Conservation (phyloP, 1,140 invertebrate species). For the Heliconius congener region DNA sequence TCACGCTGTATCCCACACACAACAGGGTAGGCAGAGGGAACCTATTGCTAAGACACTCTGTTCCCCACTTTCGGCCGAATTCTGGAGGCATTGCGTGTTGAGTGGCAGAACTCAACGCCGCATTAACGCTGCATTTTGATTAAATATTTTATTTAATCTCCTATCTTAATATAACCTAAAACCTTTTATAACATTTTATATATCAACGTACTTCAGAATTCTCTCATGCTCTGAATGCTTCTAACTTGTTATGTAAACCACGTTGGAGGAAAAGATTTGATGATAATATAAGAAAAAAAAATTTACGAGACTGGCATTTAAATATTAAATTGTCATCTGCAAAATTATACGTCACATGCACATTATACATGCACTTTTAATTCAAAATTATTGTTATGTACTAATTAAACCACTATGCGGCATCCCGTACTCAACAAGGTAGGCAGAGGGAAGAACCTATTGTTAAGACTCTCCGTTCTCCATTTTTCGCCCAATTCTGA, state of each 20-base stretch:
- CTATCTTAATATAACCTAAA: background rate
- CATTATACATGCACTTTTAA: background rate
- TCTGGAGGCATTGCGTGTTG: no score
- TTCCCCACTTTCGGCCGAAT: no score
- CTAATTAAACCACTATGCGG: background rate
- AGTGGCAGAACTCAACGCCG: no score
- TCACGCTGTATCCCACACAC: no score
- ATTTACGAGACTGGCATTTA: background rate
- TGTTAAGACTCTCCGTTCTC: no score
- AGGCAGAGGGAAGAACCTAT: background rate
- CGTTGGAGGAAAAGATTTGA: background rate
- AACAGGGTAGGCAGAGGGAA: no score
- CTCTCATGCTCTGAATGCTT: background rate
- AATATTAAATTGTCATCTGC: background rate
- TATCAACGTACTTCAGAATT: background rate
- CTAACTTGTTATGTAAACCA: conserved; percentile 5
- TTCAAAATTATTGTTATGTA: background rate
- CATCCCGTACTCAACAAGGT: background rate
- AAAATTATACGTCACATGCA: background rate
- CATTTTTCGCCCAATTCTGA: no score
- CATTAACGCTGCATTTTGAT: background rate
- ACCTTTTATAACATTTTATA: background rate
- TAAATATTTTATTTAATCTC: background rate
- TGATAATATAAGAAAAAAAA: background rate
- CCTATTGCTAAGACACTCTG: no score